phyloP scores from a whole-genome alignment of 1,140 invertebrate species.

The Aphelenchoides avenae region DNA sequence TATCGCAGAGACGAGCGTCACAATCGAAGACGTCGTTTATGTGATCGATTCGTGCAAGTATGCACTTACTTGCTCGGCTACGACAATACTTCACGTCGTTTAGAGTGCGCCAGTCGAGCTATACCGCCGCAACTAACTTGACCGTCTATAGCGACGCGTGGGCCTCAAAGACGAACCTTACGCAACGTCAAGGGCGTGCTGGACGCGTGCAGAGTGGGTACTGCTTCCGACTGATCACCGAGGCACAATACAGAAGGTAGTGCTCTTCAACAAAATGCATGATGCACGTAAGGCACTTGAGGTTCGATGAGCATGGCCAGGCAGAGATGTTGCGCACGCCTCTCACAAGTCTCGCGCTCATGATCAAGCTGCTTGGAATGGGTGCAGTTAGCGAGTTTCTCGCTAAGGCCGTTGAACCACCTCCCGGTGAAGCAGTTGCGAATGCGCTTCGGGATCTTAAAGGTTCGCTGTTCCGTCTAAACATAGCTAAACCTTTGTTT shows the following conservation, averaged over 20 bases:
- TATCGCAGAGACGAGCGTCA: conserved; percentile 87
- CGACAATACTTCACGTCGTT: too few relatives aligned
- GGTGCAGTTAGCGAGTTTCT: conserved; percentile 62
- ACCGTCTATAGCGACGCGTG: conserved; percentile 59
- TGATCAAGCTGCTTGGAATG: conserved; percentile 63
- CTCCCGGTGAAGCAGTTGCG: conserved; percentile 63
- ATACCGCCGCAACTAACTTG: conserved; percentile 52
- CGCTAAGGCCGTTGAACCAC: conserved; percentile 63
- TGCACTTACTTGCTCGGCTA: too few relatives aligned
- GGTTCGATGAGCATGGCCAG: conserved; percentile 62
- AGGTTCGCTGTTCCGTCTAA: too few relatives aligned
- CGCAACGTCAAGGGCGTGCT: conserved; percentile 69
- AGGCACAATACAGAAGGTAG: conserved; percentile 24
- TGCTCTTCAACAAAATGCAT: too few relatives aligned
- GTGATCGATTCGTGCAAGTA: conserved; percentile 81
- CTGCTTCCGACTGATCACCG: conserved; percentile 71
- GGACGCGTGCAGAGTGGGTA: conserved; percentile 72
- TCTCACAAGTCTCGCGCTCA: conserved; percentile 57
- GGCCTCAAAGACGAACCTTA: conserved; percentile 68
- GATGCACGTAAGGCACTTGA: conserved; percentile 33
- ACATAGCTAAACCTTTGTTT: conserved; percentile 56
- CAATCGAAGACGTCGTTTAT: conserved; percentile 82
- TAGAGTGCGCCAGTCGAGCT: conserved; percentile 46
- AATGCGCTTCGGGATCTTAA: conserved; percentile 62
- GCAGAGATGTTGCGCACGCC: conserved; percentile 64